These are phyloP conservation scores for Leptobrachium leishanense DNA, from an alignment of 2,113 vertebrate species.

Conservation along the genomic window DNA sequence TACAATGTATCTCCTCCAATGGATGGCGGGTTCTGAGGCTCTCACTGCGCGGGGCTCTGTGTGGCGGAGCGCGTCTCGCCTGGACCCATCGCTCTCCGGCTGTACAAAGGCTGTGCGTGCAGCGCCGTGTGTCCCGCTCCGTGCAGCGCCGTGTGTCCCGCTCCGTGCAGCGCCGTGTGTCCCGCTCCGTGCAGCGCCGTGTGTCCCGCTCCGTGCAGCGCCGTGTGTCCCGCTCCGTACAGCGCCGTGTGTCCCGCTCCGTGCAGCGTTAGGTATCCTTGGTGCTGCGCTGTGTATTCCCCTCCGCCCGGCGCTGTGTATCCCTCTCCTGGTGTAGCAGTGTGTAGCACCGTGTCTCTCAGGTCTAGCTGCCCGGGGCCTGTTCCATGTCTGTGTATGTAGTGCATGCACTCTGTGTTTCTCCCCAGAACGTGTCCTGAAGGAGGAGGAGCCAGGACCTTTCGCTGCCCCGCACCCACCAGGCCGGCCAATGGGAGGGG, in stretches of 20 bases:
- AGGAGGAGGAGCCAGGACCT: conserved; percentile 42
- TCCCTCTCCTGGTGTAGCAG: not conserved
- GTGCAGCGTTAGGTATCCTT: too few species aligned
- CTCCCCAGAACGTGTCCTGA: conserved; percentile 41
- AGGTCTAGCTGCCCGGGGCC: conserved; percentile 17
- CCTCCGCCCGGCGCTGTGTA: not conserved
- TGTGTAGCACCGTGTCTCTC: not conserved
- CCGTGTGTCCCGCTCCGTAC: too few species aligned
- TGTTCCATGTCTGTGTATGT: conserved; percentile 25
- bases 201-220: too few species aligned
- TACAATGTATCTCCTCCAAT: not conserved
- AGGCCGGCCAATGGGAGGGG: conserved; percentile 30
- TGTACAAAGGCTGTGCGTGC: too few species aligned
- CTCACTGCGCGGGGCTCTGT: not conserved
- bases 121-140: too few species aligned
- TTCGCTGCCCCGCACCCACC: conserved; percentile 47
- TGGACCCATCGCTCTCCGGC: conserved; percentile 35
- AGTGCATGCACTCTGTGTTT: conserved; percentile 35
- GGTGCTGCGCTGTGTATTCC: not conserved
- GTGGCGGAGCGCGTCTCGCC: not conserved
- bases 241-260: too few species aligned
- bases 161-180: too few species aligned
- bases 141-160: too few species aligned
- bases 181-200: too few species aligned
- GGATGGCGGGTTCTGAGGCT: not conserved